Conservation (phyloP, 2,113 vertebrate genomes). For the Plotosus lineatus region DNA sequence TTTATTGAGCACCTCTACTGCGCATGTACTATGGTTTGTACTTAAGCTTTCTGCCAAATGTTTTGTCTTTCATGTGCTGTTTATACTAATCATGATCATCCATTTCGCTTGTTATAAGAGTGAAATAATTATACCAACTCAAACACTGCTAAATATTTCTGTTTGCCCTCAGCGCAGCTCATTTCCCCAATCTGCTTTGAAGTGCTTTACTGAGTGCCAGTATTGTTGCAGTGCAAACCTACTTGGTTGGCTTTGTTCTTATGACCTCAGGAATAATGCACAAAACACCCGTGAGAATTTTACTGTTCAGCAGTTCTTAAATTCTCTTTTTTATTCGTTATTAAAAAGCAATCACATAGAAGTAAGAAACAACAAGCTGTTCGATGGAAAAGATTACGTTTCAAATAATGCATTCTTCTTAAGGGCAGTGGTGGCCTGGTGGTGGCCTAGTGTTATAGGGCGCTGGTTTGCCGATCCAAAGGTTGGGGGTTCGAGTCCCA, state of each 20-base stretch:
- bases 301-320: background rate
- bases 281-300: background rate
- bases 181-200: constrained; percentile 10
- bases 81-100: background rate
- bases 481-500: no score
- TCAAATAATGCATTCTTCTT: background rate
- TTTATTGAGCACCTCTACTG: background rate
- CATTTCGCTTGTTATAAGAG: constrained; percentile 12
- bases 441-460: no score
- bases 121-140: constrained; percentile 22
- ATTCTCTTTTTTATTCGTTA: background rate
- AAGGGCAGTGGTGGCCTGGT: no score
- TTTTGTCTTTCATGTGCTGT: constrained; percentile 10
- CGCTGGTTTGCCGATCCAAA: no score
- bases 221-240: background rate
- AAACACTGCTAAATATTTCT: constrained; percentile 14
- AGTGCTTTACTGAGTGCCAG: background rate
- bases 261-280: background rate
- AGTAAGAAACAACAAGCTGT: background rate
- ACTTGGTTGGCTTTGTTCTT: background rate
- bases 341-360: background rate
- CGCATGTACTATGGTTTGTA: background rate
- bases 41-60: background rate
- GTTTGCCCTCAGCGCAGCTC: background rate
- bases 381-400: background rate